phyloP scores from a whole-genome alignment of 2,888 invertebrate genomes.

The Acanthococcus lagerstroemiae region DNA sequence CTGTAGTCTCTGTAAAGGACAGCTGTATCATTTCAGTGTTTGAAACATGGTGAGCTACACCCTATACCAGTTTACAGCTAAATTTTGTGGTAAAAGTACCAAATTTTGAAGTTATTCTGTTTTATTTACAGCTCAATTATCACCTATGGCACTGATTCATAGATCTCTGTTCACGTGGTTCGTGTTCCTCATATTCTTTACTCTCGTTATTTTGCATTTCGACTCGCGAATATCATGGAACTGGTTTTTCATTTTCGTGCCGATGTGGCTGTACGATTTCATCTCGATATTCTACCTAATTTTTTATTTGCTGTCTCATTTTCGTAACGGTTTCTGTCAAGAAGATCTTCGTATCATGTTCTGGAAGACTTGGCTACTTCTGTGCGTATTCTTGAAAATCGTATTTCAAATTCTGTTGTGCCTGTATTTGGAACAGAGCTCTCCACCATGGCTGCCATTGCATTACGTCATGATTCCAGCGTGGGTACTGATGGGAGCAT shows the following conservation, averaged over 20 bases:
- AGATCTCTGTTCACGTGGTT: conserved; percentile 18
- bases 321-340: conserved; percentile 15
- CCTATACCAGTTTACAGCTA: no score
- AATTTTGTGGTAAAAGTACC: no score
- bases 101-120: no score
- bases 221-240: conserved; percentile 16
- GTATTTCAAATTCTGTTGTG: conserved; percentile 21
- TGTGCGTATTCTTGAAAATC: conserved; percentile 21
- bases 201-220: conserved; percentile 14
- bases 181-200: conserved; percentile 7
- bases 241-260: conserved; percentile 19
- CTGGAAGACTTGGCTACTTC: conserved; percentile 19
- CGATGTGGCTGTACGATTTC: conserved; percentile 23
- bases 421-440: conserved; percentile 2
- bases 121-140: no score
- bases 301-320: conserved; percentile 21
- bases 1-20: no score
- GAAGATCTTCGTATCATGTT: conserved; percentile 13
- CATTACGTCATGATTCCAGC: conserved; percentile 13
- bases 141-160: conserved; percentile 16
- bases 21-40: no score
- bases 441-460: not conserved
- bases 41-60: no score
- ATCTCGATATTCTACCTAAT: conserved; percentile 15
- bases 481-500: conserved; percentile 18